A percentile compares a stretch with the other conserved stretches of the same genome.
phyloP scores from a whole-genome alignment of 2,888 invertebrate species.

The Oxycera nigricornis region DNA sequence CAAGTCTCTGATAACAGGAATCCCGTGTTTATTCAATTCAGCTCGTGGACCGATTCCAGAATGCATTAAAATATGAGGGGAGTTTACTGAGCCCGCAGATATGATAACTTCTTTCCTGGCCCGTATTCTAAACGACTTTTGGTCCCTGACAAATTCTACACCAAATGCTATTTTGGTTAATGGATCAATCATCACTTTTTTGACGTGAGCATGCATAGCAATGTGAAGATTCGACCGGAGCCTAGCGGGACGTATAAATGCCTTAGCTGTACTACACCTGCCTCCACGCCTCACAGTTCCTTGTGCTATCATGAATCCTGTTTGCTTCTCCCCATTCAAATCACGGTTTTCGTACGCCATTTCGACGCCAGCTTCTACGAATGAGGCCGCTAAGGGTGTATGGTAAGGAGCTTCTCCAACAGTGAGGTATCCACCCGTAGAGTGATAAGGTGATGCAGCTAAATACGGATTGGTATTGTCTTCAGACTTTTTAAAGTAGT shows the following conservation, averaged over 20 bases:
- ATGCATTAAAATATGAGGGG: constrained; percentile 92
- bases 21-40: constrained; percentile 74
- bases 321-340: constrained; percentile 84
- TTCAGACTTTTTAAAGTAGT: constrained; percentile 90
- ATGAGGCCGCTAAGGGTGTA: constrained; percentile 81
- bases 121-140: constrained; percentile 73
- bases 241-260: constrained; percentile 81
- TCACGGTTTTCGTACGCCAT: constrained; percentile 87
- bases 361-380: constrained; percentile 82
- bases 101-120: constrained; percentile 88
- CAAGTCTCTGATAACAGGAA: constrained; percentile 81
- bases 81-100: constrained; percentile 90
- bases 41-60: constrained; percentile 85
- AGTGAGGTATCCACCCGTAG: constrained; percentile 81
- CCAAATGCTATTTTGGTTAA: constrained; percentile 80
- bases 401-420: constrained; percentile 87
- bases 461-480: constrained; percentile 88
- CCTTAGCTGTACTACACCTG: constrained; percentile 88
- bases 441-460: constrained; percentile 78
- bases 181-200: constrained; percentile 76
- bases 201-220: constrained; percentile 81
- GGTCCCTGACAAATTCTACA: constrained; percentile 79
- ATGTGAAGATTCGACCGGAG: constrained; percentile 84
- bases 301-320: constrained; percentile 90
- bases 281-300: constrained; percentile 80